Conservation (phyloP, 2,888 invertebrate genomes). For the Tortricodes alternella region DNA sequence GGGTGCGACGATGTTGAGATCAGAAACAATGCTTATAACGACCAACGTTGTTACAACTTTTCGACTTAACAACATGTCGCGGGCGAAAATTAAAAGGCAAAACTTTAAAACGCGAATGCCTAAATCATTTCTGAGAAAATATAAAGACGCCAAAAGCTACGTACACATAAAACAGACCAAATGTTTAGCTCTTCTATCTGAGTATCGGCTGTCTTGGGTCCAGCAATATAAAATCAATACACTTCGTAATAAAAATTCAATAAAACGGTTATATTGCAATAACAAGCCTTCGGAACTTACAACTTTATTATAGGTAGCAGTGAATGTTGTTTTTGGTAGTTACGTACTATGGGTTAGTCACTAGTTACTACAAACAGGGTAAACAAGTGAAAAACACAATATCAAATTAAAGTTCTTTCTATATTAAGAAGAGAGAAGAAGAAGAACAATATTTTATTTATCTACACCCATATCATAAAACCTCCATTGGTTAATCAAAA, state of each 20-base stretch:
- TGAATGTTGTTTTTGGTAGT: constrained; percentile 1
- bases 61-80: constrained; percentile 13
- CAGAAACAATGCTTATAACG: constrained; percentile 9
- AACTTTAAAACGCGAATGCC: constrained; percentile 1
- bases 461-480: no score
- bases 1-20: constrained; percentile 1
- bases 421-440: no score
- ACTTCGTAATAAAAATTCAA: constrained; percentile 6
- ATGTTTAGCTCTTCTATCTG: not conserved
- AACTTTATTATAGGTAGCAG: constrained; percentile 6
- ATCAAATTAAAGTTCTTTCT: no score
- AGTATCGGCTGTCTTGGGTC: not conserved
- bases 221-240: not conserved
- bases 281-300: not conserved
- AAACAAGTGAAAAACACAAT: not conserved
- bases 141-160: not conserved
- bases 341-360: not conserved
- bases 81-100: constrained; percentile 10
- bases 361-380: not conserved
- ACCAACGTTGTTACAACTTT: constrained; percentile 2
- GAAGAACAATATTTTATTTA: no score
- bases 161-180: not conserved
- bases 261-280: constrained; percentile 15
- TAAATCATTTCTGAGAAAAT: not conserved
- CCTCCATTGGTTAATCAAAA: no score